Base-by-base conservation (phyloP, 2,888 invertebrate genomes). In the Lepidochitona cinerea region DNA sequence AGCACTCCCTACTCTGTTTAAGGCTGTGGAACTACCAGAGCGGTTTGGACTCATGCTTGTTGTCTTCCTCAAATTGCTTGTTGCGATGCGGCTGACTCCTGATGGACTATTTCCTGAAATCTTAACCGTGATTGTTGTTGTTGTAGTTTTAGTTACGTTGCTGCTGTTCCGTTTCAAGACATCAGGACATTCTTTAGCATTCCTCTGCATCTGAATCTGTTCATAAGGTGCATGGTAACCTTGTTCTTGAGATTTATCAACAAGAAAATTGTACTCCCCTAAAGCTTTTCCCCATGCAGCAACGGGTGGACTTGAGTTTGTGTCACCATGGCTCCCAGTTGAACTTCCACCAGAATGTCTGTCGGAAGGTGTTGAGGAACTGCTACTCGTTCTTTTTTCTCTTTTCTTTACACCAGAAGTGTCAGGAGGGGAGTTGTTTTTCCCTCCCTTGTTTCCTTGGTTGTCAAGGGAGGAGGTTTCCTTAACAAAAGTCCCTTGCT, bases 401-500 rank as follows among this genome's bases (percentile, higher is more conserved):
- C 81, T 70, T 71, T 78, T 37, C 68, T 73, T 79, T 1, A 77
- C 78, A 36, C 23, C 29, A 4, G 59, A 59, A 14, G 26, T 7
- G 26, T 32, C 18, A 64, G 3, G n/a, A 2, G 49, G 49, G 3
- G 49, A 7, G 2, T 18, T n/a, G n/a, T n/a, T n/a, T n/a, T n/a
- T n/a, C 18, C 49, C 7, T 4, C n/a, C 18, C 49, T 49, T 49
- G 7, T 49, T 49, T 18, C 4, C 2, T n/a, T 7, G 18, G 49
- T 49, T 23, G 23, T 49, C 49, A 49, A 49, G 4, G 4, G 84
- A 79, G 26, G 87, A 81, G n/a, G 88, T 84, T 83, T 97, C 96
- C 91, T 97, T 97, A 0, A 96, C 96, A 88, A 97, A 97, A 0
- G 97, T 97, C 18, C 96, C 96, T 90, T 97, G 97, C 36, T 97